Base-by-base conservation (phyloP, 2,888 invertebrate species). In the Steinernema carpocapsae region DNA sequence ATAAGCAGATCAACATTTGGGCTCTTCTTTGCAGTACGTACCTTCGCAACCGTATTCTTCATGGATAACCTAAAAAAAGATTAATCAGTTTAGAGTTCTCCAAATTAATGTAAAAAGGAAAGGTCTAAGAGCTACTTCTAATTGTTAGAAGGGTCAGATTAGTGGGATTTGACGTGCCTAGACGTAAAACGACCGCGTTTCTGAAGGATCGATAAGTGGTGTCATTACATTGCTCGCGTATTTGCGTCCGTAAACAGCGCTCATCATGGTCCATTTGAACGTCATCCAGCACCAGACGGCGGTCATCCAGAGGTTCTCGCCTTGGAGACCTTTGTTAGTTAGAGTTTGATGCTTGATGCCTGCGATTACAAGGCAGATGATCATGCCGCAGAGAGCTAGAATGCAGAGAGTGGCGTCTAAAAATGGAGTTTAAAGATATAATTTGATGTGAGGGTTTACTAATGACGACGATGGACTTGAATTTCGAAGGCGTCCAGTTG, bases 211-310 rank as follows among this genome's bases (percentile, higher is more conserved):
- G 37, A 76, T 46, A 42, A 77, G 73, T 26, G 77, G 76, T 43
- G 70, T 45, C 72, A 72, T 77, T 72, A 79, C 79, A 70, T 80
- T 75, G 48, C 71, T 71, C 32, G 79, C 76, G 72, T 79, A 79
- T 26, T 48, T 56, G 37, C 79, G 74, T 42, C 74, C 72, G 76
- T 79, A 79, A 14, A 76, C 29, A 42, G 78, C 78, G 10, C 73
- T 70, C 71, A 78, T 74, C 77, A 79, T 74, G 26, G 79, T 71
- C 79, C 79, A 79, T 51, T 74, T 77, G 73, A 75, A 78, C 37
- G 83, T 82, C 85, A 85, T 85, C 79, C 84, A 84, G 52, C 80
- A 83, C 85, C 85, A 85, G 3, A 85, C 84, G 24, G 84, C 83
- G 0, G 82, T 80, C 64, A 85, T 84, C 85, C 85, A 85, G 29